Conservation (phyloP, 2,797 vertebrate species). For the Myotis findleyi region DNA sequence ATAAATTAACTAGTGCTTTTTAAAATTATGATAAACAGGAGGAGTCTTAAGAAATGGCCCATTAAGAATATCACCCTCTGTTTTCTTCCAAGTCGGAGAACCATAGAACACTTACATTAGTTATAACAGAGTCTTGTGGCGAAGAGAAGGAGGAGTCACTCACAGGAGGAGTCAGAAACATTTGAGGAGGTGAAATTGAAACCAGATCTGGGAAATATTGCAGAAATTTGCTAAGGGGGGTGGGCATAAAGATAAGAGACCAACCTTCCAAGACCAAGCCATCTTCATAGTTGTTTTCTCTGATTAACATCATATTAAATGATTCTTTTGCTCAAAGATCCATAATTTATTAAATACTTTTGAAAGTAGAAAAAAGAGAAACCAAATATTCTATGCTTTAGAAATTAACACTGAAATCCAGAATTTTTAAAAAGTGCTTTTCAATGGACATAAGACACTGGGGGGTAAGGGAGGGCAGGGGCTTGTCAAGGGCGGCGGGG, state of each 20-base stretch:
- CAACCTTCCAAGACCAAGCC: rapidly evolving
- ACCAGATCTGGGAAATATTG: neutral
- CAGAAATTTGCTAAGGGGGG: neutral
- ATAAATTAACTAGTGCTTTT: neutral
- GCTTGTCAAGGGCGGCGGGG: no score
- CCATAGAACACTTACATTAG: neutral
- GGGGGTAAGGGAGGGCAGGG: no score
- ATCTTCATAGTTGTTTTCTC: neutral
- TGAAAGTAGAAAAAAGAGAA: neutral
- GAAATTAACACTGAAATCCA: neutral
- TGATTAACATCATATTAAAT: neutral
- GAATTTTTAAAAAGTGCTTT: neutral
- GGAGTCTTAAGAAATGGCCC: neutral
- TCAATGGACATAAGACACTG: no score
- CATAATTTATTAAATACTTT: neutral
- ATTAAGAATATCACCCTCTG: neutral
- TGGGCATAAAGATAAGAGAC: neutral
- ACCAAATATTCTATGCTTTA: neutral
- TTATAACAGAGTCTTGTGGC: neutral
- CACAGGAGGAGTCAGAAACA: neutral
- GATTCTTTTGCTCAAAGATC: neutral
- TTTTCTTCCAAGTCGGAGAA: neutral
- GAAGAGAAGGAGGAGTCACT: neutral
- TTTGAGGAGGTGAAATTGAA: neutral
- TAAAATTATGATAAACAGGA: neutral